These are phyloP conservation scores for Parotocinclus haroldoi DNA, from an alignment of 2,797 vertebrate species.

Conservation along the genomic window DNA sequence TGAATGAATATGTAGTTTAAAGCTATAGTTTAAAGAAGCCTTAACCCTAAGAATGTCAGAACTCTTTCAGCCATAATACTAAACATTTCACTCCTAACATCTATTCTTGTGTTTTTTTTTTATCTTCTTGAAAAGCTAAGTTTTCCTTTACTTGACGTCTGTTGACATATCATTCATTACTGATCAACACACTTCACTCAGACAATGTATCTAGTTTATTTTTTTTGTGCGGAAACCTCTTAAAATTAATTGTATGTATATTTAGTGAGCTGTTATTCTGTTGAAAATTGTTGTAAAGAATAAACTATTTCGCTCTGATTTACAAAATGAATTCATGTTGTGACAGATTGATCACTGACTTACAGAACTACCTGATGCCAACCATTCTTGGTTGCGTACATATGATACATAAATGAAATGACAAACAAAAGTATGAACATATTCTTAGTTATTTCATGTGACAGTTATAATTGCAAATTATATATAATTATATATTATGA, in stretches of 20 bases:
- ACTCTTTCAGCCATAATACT: background rate
- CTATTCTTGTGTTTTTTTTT: too few species aligned
- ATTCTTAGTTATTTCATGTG: too few species aligned
- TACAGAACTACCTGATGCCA: too few species aligned
- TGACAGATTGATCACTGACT: background rate
- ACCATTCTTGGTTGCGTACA: too few species aligned
- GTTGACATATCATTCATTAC: too few species aligned
- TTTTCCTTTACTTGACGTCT: too few species aligned
- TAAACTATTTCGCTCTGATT: constrained; percentile 62
- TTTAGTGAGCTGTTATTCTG: constrained; percentile 69
- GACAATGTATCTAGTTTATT: constrained; percentile 40
- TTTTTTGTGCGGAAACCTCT: constrained; percentile 50
- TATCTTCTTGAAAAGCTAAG: too few species aligned
- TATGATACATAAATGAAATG: too few species aligned
- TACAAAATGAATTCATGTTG: background rate
- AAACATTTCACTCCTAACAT: too few species aligned
- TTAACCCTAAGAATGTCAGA: constrained; percentile 34
- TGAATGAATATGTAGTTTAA: constrained; percentile 6
- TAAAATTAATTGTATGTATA: constrained; percentile 50
- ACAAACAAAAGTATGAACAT: too few species aligned
- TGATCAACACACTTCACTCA: constrained; percentile 35
- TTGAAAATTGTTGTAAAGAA: constrained; percentile 63
- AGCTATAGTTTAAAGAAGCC: constrained; percentile 18
- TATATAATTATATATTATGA: too few species aligned
- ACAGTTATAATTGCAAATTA: too few species aligned